Percentiles rank a stretch among this genome's conserved stretches.
phyloP scores from a whole-genome alignment of 2,113 vertebrate species.

The Carassius gibelio region DNA sequence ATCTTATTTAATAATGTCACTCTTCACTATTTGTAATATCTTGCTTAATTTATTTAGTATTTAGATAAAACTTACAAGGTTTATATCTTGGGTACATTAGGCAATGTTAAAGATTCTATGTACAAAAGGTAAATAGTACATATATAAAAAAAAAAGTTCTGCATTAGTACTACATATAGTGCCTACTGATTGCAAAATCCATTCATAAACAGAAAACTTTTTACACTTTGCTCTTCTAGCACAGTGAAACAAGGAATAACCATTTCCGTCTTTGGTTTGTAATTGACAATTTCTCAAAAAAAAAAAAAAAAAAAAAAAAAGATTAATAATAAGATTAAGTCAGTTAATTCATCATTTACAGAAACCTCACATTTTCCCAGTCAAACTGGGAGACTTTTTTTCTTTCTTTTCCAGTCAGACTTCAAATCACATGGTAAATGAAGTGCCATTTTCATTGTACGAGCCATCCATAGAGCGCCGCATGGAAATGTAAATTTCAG shows the following conservation, averaged over 20 bases:
- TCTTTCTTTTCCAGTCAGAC: neutral
- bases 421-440: constrained; percentile 52
- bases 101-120: neutral
- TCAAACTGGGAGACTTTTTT: neutral
- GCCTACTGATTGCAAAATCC: neutral
- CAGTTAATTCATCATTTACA: neutral
- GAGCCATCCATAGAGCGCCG: constrained; percentile 44
- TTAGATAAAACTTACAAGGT: neutral
- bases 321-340: neutral
- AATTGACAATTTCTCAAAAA: neutral
- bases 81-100: neutral
- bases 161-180: constrained; percentile 8
- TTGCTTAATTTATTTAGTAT: constrained; percentile 11
- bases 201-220: neutral
- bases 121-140: neutral
- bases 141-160: neutral
- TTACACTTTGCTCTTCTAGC: neutral
- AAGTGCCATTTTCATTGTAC: constrained; percentile 33
- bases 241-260: neutral
- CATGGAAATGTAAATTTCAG: constrained; percentile 39
- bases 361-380: neutral
- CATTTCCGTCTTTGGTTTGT: neutral
- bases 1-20: neutral
- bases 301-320: neutral
- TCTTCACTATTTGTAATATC: neutral